A percentile compares a stretch with the other conserved stretches of the same genome.
phyloP scores from a whole-genome alignment of 1,140 invertebrate genomes.

The Xylocopa sonorina region DNA sequence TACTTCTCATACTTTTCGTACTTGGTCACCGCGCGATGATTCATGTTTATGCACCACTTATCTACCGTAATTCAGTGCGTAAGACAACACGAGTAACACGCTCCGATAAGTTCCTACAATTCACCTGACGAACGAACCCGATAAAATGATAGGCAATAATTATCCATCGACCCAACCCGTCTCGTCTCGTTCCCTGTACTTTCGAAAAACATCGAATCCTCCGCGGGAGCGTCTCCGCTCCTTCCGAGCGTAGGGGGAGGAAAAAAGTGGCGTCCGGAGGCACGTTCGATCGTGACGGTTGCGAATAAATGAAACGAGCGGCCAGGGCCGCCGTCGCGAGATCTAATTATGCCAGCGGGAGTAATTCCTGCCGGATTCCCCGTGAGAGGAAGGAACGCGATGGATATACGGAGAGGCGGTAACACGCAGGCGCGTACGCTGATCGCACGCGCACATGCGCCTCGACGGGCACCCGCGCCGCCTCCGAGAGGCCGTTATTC shows the following conservation, averaged over 20 bases:
- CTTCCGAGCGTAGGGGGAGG: too few species aligned
- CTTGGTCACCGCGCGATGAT: background rate
- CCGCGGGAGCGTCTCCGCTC: too few species aligned
- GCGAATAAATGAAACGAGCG: constrained; percentile 35
- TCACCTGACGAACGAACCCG: too few species aligned
- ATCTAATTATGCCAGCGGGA: constrained; percentile 45
- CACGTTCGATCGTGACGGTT: background rate
- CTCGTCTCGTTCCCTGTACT: too few species aligned
- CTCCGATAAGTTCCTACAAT: too few species aligned
- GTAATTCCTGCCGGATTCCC: constrained; percentile 49
- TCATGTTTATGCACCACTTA: background rate
- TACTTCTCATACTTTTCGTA: background rate
- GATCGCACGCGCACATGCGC: background rate
- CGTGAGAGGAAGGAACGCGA: constrained; percentile 36
- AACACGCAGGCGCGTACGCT: background rate
- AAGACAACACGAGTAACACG: background rate
- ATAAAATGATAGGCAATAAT: background rate
- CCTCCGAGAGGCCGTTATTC: constrained; percentile 52
- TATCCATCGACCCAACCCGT: too few species aligned
- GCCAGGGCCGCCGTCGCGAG: constrained; percentile 31
- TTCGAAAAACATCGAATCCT: too few species aligned
- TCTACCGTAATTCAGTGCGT: too few species aligned
- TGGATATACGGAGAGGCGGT: background rate
- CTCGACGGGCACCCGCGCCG: constrained; percentile 3
- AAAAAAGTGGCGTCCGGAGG: constrained; percentile 4